Evolutionary conservation across 2,888 invertebrate species (phyloP), one percentile per base, ranked within the genome.

Genomic region (Rhorus exstirpatorius): DNA sequence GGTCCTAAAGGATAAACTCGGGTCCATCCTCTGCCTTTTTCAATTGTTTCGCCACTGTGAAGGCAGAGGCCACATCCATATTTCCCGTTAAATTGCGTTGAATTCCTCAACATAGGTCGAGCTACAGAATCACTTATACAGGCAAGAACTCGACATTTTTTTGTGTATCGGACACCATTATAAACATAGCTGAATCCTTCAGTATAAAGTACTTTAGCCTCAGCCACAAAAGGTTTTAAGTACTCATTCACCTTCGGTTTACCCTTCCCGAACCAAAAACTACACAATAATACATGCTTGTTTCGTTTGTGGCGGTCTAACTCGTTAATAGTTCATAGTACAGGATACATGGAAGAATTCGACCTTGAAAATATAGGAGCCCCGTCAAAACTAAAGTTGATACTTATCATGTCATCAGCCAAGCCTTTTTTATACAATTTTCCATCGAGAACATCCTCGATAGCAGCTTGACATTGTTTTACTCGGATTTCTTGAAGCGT

Each of bases 311-410:
- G 14, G 7, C 53, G 75, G 3, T n/a, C 0, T 10, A 68, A 31
- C 35, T 80, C 75, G 17, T 80, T 80, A 8, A 80, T 41, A 0
- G 68, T 80, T 14, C 75, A 75, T 1, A 80, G 12, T 2, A 75
- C 8, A 1, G 75, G 75, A 75, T 75, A 68, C 0, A 80, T 58
- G 1, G 75, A 75, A 19, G 10, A 19, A 35, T 79, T 67, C 0
- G 74, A 79, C 3, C 74, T 67, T 3, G 74, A 31, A 46, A 79
- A 74, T 10, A 79, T 51, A 3, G 68, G 65, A 3, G 19, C 74
- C 10, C 74, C 74, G 19, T 79, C 79, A 0, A 79, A 21, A 51
- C 67, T 74, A 10, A 72, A 79, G 51, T 74, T 79, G 10, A 79
- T 71, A n/a, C 14, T 60, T 17, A 79, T n/a, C 10, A 49, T 38